Evolutionary conservation across 2,797 vertebrate genomes (phyloP).

Genomic region (Eleutherodactylus coqui): DNA sequence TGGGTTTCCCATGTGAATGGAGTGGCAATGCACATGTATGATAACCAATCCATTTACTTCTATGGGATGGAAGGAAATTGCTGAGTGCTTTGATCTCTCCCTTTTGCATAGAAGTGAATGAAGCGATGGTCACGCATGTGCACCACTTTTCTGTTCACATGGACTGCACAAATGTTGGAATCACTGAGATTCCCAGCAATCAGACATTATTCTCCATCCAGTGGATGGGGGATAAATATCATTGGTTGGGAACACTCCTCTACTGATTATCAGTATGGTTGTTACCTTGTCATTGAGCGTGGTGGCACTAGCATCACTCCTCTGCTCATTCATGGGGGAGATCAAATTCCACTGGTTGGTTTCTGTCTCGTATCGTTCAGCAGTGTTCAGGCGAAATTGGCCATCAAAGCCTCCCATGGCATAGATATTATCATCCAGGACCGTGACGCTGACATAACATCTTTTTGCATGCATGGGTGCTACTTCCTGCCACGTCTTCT

Average conservation of each 20-base stretch:
- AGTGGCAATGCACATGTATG: too few species aligned
- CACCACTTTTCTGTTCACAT: too few species aligned
- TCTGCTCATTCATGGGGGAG: slow-evolving; percentile 78
- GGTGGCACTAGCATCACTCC: slow-evolving; percentile 80
- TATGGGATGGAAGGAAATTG: too few species aligned
- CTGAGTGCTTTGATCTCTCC: too few species aligned
- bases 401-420: slow-evolving; percentile 86
- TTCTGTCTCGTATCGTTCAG: slow-evolving; percentile 79
- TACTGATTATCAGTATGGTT: not conserved
- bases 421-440: slow-evolving; percentile 80
- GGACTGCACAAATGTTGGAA: too few species aligned
- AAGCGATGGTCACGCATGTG: too few species aligned
- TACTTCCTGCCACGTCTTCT: slow-evolving; percentile 79
- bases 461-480: slow-evolving; percentile 81
- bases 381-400: slow-evolving; percentile 74
- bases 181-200: too few species aligned
- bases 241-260: not conserved
- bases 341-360: slow-evolving; percentile 85
- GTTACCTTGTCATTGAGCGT: slow-evolving; percentile 77
- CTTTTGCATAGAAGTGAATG: too few species aligned
- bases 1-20: too few species aligned
- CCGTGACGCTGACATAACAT: slow-evolving; percentile 81
- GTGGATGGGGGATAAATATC: too few species aligned
- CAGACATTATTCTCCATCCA: too few species aligned
- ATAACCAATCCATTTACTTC: too few species aligned